phyloP scores from a whole-genome alignment of 1,140 invertebrate species.

The Conus betulinus region DNA sequence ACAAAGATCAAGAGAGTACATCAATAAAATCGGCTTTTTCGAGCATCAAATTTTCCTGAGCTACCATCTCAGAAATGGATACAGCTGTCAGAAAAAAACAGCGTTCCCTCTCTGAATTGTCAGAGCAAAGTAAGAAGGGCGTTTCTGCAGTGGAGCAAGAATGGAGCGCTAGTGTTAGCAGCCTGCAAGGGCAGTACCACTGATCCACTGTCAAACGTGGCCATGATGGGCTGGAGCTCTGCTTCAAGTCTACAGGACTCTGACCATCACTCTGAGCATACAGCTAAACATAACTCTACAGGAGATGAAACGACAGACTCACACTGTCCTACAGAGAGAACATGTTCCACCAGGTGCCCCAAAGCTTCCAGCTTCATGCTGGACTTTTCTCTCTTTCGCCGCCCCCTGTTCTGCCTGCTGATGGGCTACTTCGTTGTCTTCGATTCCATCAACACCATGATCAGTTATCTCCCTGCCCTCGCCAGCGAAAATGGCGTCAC shows the following conservation, averaged over 20 bases:
- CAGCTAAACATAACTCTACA: not conserved
- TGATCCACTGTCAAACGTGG: not conserved
- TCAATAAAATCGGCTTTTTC: not conserved
- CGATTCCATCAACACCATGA: not conserved
- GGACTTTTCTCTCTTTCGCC: constrained; percentile 24
- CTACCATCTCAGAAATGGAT: too few species aligned
- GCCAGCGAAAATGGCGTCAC: not conserved
- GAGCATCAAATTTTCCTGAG: too few species aligned
- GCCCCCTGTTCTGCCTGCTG: constrained; percentile 17
- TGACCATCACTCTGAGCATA: not conserved
- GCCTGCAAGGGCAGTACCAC: not conserved
- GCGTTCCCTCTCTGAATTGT: too few species aligned
- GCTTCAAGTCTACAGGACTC: not conserved
- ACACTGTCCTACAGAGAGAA: not conserved
- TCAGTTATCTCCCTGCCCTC: constrained; percentile 24
- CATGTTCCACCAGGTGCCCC: too few species aligned
- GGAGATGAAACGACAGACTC: not conserved
- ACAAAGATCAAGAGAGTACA: not conserved
- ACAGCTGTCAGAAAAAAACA: too few species aligned
- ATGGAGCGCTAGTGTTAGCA: not conserved
- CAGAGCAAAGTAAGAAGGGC: too few species aligned
- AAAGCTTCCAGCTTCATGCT: not conserved
- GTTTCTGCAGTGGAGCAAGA: too few species aligned
- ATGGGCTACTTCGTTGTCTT: not conserved
- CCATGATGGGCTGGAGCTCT: not conserved